Evolutionary conservation across 2,113 vertebrate genomes (phyloP), one percentile per base, ranked within the genome.

Genomic region (Amblyopsis rosae): DNA sequence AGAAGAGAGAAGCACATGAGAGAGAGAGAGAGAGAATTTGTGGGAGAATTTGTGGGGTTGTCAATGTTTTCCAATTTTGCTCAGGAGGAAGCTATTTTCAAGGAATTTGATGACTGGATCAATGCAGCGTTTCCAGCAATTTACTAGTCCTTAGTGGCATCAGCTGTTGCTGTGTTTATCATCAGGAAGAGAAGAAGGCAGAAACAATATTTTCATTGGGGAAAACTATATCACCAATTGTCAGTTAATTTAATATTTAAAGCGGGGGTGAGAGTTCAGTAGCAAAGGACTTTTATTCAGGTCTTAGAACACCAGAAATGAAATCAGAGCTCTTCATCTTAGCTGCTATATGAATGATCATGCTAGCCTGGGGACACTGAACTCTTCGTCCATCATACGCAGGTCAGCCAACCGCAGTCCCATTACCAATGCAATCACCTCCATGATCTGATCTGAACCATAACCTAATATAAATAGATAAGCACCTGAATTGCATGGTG

Each of bases 251-350:
- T 70, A 79, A 61, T 71, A 75, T 86, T 78, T 41, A 62, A 79
- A 77, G 70, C 33, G 15, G 12, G 63, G 75, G 59, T 59, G 67
- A 69, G 56, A 73, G 80, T 85, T 85, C 74, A 86, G 69, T 46
- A 50, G 73, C 72, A 69, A 81, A 84, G 77, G 67, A 59, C 74
- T 83, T 82, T 82, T 82, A 90, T 80, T 81, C 65, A 76, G 80
- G 68, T 69, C 83, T 88, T 80, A 83, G 82, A 85, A 87, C 87
- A 80, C 65, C 65, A 33, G 81, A 76, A 69, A 87, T 77, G 57
- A 88, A 82, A 88, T 82, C 69, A 71, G 66, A 67, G 59, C 59
- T 76, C 68, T 79, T 85, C 83, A 86, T 88, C 72, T 73, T 56
- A 55, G 47, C 73, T 79, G 59, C 62, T 19, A 68, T 19, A 69